These are phyloP conservation scores for Poecilia velifera DNA, from an alignment of 2,797 vertebrate species.

Conservation along the genomic window DNA sequence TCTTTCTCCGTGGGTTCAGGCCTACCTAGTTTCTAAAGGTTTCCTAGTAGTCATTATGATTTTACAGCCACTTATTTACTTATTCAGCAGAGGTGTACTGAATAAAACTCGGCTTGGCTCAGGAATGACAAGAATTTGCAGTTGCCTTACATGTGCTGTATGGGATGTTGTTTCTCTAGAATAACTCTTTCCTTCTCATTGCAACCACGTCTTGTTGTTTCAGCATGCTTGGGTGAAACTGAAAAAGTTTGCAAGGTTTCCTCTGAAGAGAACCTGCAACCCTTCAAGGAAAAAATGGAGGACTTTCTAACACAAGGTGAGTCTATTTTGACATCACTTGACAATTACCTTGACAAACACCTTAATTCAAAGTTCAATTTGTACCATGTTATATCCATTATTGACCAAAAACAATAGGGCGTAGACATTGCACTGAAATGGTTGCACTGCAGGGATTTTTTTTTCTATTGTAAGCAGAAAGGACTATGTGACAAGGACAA, in stretches of 20 bases:
- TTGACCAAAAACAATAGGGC: neutral
- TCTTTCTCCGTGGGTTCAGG: constrained; percentile 40
- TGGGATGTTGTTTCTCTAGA: constrained; percentile 25
- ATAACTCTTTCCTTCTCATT: constrained; percentile 9
- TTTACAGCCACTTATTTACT: constrained; percentile 59
- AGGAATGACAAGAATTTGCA: constrained; percentile 20
- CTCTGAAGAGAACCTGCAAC: constrained; percentile 90
- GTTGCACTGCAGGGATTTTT: neutral
- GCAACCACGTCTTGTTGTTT: constrained; percentile 43
- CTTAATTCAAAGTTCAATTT: neutral
- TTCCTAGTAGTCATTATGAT: constrained; percentile 61
- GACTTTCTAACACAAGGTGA: constrained; percentile 91
- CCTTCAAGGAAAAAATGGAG: constrained; percentile 96
- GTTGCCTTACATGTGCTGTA: constrained; percentile 32
- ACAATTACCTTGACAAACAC: neutral
- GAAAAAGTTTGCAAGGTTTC: constrained; percentile 92
- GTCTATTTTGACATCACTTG: constrained; percentile 9
- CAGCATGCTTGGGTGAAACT: constrained; percentile 90
- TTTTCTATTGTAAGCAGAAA: neutral
- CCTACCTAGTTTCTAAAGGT: constrained; percentile 49
- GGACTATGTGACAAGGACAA: neutral
- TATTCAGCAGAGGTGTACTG: constrained; percentile 50
- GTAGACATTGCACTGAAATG: neutral
- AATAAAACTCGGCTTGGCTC: constrained; percentile 16
- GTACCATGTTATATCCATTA: neutral